Percentiles rank a stretch among this genome's conserved stretches.
These are phyloP conservation scores for Galerucella nymphaeae DNA, from an alignment of 2,888 invertebrate species.

Conservation along the genomic window DNA sequence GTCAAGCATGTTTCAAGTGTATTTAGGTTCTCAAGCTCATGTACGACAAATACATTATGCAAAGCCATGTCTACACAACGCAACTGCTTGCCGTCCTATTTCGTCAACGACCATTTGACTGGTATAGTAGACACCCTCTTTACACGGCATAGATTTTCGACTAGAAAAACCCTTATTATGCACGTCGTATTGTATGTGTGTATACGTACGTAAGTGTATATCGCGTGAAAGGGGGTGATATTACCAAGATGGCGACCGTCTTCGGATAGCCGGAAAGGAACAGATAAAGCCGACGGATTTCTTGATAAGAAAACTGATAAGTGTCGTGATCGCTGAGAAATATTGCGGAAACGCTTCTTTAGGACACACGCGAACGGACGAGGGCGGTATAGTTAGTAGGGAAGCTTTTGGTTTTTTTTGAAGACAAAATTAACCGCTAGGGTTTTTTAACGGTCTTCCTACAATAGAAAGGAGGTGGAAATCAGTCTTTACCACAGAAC, in stretches of 20 bases:
- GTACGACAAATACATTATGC: slow-evolving; percentile 21
- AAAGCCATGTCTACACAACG: slow-evolving; percentile 17
- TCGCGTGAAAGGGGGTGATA: slow-evolving; percentile 54
- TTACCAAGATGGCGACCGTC: slow-evolving; percentile 56
- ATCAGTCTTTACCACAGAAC: too few species aligned
- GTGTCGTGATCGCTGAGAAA: slow-evolving; percentile 60
- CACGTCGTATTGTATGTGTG: slow-evolving; percentile 34
- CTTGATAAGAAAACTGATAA: slow-evolving; percentile 59
- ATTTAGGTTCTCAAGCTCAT: not conserved
- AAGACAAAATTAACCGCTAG: not conserved
- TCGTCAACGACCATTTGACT: slow-evolving; percentile 38
- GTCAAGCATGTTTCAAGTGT: not conserved
- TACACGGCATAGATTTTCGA: slow-evolving; percentile 37
- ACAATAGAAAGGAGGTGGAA: too few species aligned
- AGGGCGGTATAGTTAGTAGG: not conserved
- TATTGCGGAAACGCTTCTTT: slow-evolving; percentile 61
- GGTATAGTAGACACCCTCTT: slow-evolving; percentile 38
- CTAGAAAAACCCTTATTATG: slow-evolving; percentile 45
- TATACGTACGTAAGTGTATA: slow-evolving; percentile 34
- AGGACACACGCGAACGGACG: slow-evolving; percentile 60
- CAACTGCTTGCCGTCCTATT: slow-evolving; percentile 28
- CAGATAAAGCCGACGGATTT: slow-evolving; percentile 59
- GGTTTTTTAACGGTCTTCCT: not conserved
- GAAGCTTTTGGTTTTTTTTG: slow-evolving; percentile 3
- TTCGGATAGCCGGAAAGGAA: slow-evolving; percentile 60